phyloP scores from a whole-genome alignment of 2,113 vertebrate genomes.

The Romanogobio albipinnatus region DNA sequence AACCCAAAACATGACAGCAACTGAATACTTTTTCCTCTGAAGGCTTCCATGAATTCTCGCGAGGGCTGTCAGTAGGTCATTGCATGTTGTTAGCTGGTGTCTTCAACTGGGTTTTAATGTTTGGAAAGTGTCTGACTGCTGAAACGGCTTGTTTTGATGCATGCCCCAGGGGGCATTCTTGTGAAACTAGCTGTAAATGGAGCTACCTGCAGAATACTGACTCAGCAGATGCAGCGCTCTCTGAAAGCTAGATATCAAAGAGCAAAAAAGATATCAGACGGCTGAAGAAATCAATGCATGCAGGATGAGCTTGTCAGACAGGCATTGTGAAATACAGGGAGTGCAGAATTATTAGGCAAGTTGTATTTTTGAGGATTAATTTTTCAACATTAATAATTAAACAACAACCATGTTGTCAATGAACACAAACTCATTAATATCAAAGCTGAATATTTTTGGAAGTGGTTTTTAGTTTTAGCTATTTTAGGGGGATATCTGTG shows the following conservation, averaged over 20 bases:
- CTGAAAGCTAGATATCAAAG: background rate
- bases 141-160: constrained; percentile 24
- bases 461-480: too few species aligned
- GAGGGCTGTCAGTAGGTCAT: constrained; percentile 86
- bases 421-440: too few species aligned
- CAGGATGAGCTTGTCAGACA: background rate
- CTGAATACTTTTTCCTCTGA: constrained; percentile 83
- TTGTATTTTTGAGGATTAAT: too few species aligned
- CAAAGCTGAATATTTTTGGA: too few species aligned
- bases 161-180: background rate
- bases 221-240: background rate
- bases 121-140: constrained; percentile 33
- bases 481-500: too few species aligned
- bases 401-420: too few species aligned
- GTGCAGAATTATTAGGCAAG: too few species aligned
- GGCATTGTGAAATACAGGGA: background rate
- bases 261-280: background rate
- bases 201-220: constrained; percentile 30
- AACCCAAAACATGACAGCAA: constrained; percentile 81
- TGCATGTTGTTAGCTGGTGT: constrained; percentile 82
- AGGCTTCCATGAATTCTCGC: constrained; percentile 95
- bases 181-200: constrained; percentile 20
- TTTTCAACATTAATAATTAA: too few species aligned
- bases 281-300: background rate
- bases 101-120: constrained; percentile 52